Conservation (phyloP, 2,888 invertebrate genomes). For the Schizaphis graminum region DNA sequence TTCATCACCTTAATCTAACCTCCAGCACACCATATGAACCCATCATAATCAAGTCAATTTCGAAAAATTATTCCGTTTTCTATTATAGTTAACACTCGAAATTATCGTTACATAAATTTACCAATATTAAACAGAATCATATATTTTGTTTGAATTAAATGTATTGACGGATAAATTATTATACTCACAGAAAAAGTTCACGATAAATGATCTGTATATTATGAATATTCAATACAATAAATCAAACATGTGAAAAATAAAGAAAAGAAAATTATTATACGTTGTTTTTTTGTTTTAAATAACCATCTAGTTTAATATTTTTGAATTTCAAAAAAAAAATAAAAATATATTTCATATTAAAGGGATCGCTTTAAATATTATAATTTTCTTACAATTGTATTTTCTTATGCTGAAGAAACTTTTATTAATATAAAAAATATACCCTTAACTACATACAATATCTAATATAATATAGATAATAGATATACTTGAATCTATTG, state of each 20-base stretch:
- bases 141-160: neutral
- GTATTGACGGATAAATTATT: neutral
- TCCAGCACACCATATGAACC: too few relatives aligned
- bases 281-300: neutral
- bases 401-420: neutral
- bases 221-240: neutral
- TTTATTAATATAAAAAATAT: neutral
- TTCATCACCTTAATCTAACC: conserved; percentile 18
- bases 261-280: neutral
- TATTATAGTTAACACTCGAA: neutral
- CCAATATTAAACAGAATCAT: neutral
- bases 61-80: neutral
- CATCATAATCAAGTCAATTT: neutral
- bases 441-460: neutral
- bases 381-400: neutral
- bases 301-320: neutral
- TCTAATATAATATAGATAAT: neutral
- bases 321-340: neutral
- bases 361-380: neutral
- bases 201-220: neutral
- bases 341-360: too few relatives aligned
- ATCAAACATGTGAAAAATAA: neutral
- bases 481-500: neutral
- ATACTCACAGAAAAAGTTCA: neutral
- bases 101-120: neutral